A percentile compares a stretch with the other conserved stretches of the same genome.
These are phyloP conservation scores for Cylloceria caligata DNA, from an alignment of 2,888 invertebrate species.

Conservation along the genomic window DNA sequence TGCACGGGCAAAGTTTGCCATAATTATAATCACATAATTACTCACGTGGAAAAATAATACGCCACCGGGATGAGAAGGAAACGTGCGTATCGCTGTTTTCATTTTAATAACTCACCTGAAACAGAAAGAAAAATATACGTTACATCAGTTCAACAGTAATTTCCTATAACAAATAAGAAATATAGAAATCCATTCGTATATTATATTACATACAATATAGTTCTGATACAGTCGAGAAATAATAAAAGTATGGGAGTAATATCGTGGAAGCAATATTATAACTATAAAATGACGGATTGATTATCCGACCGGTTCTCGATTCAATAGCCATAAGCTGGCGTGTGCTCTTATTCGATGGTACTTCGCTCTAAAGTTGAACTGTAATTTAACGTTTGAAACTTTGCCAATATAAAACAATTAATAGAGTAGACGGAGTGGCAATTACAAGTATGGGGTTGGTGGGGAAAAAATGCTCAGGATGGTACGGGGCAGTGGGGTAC, in stretches of 20 bases:
- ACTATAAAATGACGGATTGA: constrained; percentile 13
- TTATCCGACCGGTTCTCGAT: constrained; percentile 26
- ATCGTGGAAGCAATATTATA: constrained; percentile 13
- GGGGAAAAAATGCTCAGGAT: constrained; percentile 6
- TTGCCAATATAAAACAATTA: constrained; percentile 74
- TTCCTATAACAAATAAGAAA: neutral
- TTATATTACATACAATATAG: neutral
- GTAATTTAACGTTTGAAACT: constrained; percentile 71
- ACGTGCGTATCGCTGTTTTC: neutral
- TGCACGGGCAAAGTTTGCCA: constrained; percentile 7
- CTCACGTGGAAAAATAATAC: constrained; percentile 44
- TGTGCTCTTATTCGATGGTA: neutral
- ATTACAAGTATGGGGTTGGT: constrained; percentile 53
- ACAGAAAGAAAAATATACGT: constrained; percentile 44
- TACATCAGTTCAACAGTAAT: constrained; percentile 19
- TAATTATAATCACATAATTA: constrained; percentile 34
- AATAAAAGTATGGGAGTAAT: neutral
- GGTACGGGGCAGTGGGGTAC: neutral
- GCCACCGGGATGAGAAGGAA: neutral
- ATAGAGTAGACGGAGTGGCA: constrained; percentile 64
- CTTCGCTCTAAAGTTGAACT: constrained; percentile 27
- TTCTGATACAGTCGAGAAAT: neutral
- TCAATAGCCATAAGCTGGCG: constrained; percentile 40
- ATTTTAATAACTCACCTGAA: constrained; percentile 67
- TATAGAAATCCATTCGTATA: neutral